Evolutionary conservation across 2,888 invertebrate genomes (phyloP).

Genomic region (Caenorhabditis sp.): DNA sequence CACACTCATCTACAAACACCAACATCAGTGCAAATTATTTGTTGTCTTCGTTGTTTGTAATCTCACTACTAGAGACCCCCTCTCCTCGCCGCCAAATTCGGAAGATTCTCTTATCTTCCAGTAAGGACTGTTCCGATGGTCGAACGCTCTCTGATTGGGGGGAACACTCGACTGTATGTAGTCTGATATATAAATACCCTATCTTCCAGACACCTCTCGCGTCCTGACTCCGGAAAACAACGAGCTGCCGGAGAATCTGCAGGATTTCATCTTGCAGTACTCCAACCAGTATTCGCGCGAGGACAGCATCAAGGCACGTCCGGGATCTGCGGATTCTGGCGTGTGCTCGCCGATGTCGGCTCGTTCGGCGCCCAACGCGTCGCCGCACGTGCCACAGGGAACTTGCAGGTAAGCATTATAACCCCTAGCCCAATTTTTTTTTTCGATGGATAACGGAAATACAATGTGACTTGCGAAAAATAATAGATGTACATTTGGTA

Average conservation of each 20-base stretch:
- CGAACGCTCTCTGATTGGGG: neutral
- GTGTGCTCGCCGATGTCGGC: conserved; percentile 82
- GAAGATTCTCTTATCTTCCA: conserved; percentile 1
- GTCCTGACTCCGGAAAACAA: conserved; percentile 55
- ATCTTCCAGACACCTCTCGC: conserved; percentile 44
- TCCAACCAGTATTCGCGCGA: conserved; percentile 75
- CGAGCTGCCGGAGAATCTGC: conserved; percentile 82
- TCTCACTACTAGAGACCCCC: neutral
- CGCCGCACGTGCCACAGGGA: conserved; percentile 78
- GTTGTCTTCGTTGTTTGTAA: neutral
- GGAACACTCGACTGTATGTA: neutral
- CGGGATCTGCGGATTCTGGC: conserved; percentile 75
- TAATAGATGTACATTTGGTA: no score
- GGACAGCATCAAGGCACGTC: conserved; percentile 62
- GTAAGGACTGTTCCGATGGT: conserved; percentile 28
- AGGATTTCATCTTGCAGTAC: conserved; percentile 83
- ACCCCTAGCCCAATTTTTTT: neutral
- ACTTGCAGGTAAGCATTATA: conserved; percentile 55
- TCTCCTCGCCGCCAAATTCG: neutral
- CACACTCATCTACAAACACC: neutral
- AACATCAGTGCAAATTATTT: neutral
- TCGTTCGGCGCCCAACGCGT: conserved; percentile 77
- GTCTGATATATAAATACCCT: neutral
- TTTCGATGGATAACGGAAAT: neutral
- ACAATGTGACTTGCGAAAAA: neutral